Evolutionary conservation across 2,113 vertebrate genomes (phyloP).

Genomic region (Platycercus adscitus): DNA sequence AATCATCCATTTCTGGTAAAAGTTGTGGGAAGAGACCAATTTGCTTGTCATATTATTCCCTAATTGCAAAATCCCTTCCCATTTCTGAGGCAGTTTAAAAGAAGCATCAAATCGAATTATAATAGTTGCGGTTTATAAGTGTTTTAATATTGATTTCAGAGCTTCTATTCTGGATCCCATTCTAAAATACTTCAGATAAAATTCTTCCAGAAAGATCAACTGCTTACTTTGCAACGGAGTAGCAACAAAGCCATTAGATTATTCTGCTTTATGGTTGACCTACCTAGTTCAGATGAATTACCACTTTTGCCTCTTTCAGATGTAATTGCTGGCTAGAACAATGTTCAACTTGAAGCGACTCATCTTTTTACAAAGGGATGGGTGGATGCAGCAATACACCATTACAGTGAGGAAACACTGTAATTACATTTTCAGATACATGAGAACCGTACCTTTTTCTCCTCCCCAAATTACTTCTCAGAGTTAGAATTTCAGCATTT

Average conservation of each 20-base stretch:
- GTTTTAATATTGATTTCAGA: slow-evolving; percentile 49
- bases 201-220: slow-evolving; percentile 16
- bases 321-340: neutral
- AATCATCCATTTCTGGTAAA: slow-evolving; percentile 47
- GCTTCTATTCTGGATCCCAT: slow-evolving; percentile 18
- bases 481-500: neutral
- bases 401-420: neutral
- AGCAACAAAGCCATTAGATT: slow-evolving; percentile 6
- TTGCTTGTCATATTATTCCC: neutral
- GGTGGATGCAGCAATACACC: neutral
- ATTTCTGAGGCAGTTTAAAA: slow-evolving; percentile 45
- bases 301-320: neutral
- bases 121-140: slow-evolving; percentile 45
- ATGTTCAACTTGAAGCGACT: neutral
- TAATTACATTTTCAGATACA: neutral
- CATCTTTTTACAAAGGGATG: neutral
- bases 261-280: slow-evolving; percentile 4
- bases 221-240: neutral
- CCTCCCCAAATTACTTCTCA: neutral
- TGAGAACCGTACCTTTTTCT: neutral
- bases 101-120: slow-evolving; percentile 26
- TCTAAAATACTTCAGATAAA: slow-evolving; percentile 4
- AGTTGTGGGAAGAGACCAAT: neutral
- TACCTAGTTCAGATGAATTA: neutral
- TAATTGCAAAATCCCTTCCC: slow-evolving; percentile 28